A percentile compares a stretch with the other conserved stretches of the same genome.
phyloP scores from a whole-genome alignment of 2,888 invertebrate genomes.

The Tenthredo notha region DNA sequence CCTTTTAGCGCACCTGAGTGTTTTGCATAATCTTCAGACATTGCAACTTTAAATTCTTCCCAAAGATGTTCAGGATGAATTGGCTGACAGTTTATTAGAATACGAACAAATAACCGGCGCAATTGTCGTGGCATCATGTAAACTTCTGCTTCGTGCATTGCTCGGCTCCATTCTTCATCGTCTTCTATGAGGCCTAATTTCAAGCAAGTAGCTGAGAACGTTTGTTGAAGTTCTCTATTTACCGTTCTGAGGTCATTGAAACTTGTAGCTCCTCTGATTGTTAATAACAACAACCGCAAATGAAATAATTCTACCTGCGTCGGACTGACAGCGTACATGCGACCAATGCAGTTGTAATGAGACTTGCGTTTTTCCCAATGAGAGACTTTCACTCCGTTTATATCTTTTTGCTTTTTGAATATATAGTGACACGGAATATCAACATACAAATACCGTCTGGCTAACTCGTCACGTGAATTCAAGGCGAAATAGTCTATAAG shows the following conservation, averaged over 20 bases:
- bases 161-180: constrained; percentile 64
- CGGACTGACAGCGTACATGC: background rate
- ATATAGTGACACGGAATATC: constrained; percentile 57
- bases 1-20: background rate
- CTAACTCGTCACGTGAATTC: constrained; percentile 39
- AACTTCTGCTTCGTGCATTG: constrained; percentile 63
- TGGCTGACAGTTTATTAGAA: constrained; percentile 57
- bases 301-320: background rate
- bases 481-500: constrained; percentile 51
- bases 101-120: constrained; percentile 64
- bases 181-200: constrained; percentile 64
- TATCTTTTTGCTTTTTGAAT: background rate
- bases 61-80: constrained; percentile 31
- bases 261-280: constrained; percentile 65
- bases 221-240: constrained; percentile 60
- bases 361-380: background rate
- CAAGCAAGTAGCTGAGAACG: constrained; percentile 63
- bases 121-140: constrained; percentile 64
- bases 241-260: constrained; percentile 66
- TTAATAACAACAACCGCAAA: constrained; percentile 57
- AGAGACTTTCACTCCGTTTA: background rate
- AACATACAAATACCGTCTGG: constrained; percentile 46
- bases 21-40: background rate
- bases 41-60: background rate
- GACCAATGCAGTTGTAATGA: background rate